Percentiles rank a stretch among this genome's conserved stretches.
These are phyloP conservation scores for Donacobius atricapilla DNA, from an alignment of 2,113 vertebrate genomes.

Conservation along the genomic window DNA sequence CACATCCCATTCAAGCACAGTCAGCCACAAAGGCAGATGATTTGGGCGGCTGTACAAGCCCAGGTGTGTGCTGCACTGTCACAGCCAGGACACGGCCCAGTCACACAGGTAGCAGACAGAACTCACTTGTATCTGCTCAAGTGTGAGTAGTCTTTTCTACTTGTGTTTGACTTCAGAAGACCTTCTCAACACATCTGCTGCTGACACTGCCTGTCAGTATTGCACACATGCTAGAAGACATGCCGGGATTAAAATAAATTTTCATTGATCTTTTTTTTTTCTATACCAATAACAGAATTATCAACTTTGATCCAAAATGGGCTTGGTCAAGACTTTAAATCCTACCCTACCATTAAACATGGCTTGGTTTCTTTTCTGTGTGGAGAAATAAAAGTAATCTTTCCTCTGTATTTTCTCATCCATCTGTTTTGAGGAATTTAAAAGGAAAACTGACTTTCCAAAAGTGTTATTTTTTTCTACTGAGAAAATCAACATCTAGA, in stretches of 20 bases:
- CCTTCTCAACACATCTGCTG: background rate
- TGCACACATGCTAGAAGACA: background rate
- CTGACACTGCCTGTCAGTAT: background rate
- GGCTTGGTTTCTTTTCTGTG: accelerated
- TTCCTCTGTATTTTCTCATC: background rate
- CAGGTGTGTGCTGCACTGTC: background rate
- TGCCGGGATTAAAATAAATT: background rate
- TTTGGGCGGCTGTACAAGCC: background rate
- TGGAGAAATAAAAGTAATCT: background rate
- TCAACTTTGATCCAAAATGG: background rate
- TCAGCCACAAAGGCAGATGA: background rate
- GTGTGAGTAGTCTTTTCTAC: background rate
- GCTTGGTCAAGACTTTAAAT: background rate
- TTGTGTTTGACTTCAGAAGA: background rate
- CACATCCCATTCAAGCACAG: background rate
- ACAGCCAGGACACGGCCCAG: too few relatives aligned
- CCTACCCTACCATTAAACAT: background rate
- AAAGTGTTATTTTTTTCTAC: background rate
- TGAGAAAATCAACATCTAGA: background rate
- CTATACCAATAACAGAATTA: background rate
- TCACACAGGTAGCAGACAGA: background rate
- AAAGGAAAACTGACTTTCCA: background rate
- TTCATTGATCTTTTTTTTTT: background rate
- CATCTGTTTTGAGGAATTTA: background rate
- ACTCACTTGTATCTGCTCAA: background rate